A percentile compares a stretch with the other conserved stretches of the same genome.
Evolutionary conservation across 1,140 invertebrate genomes (phyloP).

Genomic region (Acromyrmex charruanus): DNA sequence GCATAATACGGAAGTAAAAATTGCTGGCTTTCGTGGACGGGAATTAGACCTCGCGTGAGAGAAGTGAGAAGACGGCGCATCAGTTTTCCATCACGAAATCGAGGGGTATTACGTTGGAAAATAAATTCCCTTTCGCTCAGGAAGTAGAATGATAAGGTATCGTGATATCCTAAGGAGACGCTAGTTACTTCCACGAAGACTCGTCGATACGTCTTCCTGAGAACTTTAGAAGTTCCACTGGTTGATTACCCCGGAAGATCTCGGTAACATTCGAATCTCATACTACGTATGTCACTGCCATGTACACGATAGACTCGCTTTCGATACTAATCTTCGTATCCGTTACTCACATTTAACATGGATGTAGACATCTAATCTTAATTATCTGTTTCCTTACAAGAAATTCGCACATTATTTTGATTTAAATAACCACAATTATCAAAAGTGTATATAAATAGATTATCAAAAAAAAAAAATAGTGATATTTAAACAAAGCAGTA

Average conservation of each 20-base stretch:
- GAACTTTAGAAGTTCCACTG: slow-evolving; percentile 4
- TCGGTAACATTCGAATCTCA: slow-evolving; percentile 21
- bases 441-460: not conserved
- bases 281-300: slow-evolving; percentile 28
- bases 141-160: slow-evolving; percentile 56
- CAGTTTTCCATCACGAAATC: slow-evolving; percentile 40
- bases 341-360: not conserved
- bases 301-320: not conserved
- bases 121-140: slow-evolving; percentile 34
- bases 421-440: not conserved
- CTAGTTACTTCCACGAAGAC: slow-evolving; percentile 38
- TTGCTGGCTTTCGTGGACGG: slow-evolving; percentile 56
- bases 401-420: not conserved
- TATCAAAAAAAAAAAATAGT: not conserved
- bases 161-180: slow-evolving; percentile 49
- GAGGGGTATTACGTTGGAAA: slow-evolving; percentile 31
- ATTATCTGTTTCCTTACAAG: not conserved
- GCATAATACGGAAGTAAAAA: slow-evolving; percentile 63
- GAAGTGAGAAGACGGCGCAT: slow-evolving; percentile 2
- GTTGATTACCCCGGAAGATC: slow-evolving; percentile 30
- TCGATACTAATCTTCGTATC: not conserved
- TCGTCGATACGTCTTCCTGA: slow-evolving; percentile 56
- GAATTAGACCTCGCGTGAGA: slow-evolving; percentile 56
- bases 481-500: not conserved
- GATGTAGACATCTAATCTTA: not conserved